phyloP scores from a whole-genome alignment of 2,113 vertebrate genomes.

The Ophthalmolycus amberensis region DNA sequence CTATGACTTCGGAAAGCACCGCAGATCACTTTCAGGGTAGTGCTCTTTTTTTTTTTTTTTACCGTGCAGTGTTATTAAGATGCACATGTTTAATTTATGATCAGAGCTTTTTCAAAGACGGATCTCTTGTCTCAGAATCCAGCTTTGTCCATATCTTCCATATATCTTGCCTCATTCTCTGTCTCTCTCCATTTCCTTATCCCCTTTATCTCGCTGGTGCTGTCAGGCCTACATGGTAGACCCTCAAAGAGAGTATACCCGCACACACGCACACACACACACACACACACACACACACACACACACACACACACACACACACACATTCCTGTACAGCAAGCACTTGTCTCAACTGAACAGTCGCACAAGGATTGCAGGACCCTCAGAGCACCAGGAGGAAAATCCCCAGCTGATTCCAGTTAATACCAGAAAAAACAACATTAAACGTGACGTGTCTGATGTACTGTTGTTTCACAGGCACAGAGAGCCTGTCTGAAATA shows the following conservation, averaged over 20 bases:
- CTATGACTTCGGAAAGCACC: constrained; percentile 42
- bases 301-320: constrained; percentile 4
- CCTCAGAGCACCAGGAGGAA: constrained; percentile 48
- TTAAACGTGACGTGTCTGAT: constrained; percentile 51
- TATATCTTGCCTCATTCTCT: constrained; percentile 71
- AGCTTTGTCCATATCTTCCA: constrained; percentile 64
- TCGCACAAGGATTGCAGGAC: constrained; percentile 37
- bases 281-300: neutral
- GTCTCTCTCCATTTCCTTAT: constrained; percentile 59
- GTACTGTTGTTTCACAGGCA: constrained; percentile 59
- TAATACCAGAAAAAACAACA: constrained; percentile 68
- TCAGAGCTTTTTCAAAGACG: constrained; percentile 62
- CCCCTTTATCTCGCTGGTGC: constrained; percentile 59
- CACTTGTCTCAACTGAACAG: constrained; percentile 41
- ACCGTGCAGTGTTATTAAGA: constrained; percentile 64
- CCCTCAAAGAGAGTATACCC: constrained; percentile 31
- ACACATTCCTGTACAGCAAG: constrained; percentile 38
- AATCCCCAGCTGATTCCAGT: constrained; percentile 70
- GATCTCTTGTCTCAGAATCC: constrained; percentile 66
- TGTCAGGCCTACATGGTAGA: constrained; percentile 44
- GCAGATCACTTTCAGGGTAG: constrained; percentile 31
- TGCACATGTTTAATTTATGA: constrained; percentile 78
- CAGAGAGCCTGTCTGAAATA: constrained; percentile 58
- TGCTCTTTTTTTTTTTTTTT: constrained; percentile 22
- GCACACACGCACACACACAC: neutral